Conservation (phyloP, 2,113 vertebrate genomes). For the Mastomys natalensis region DNA sequence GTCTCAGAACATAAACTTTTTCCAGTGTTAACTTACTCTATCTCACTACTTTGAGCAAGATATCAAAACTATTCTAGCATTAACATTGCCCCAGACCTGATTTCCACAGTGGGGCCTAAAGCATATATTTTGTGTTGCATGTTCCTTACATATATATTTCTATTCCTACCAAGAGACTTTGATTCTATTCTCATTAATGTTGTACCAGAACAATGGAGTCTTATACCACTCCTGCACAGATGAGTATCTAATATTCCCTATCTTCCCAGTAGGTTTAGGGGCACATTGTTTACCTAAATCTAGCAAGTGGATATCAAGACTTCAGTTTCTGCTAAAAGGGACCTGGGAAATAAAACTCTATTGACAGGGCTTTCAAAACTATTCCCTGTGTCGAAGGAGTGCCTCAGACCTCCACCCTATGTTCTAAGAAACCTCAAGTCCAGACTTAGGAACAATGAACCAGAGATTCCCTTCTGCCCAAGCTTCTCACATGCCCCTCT, state of each 20-base stretch:
- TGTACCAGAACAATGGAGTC: background rate
- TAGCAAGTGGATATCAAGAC: background rate
- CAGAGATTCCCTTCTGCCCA: too few relatives aligned
- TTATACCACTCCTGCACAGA: background rate
- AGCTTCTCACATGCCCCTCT: too few relatives aligned
- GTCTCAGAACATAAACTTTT: background rate
- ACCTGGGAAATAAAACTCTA: background rate
- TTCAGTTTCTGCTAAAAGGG: background rate
- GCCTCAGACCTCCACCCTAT: background rate
- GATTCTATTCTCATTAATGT: background rate
- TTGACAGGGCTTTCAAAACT: background rate
- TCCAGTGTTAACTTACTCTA: background rate
- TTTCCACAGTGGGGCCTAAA: background rate
- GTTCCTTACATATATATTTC: background rate
- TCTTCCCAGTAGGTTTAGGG: background rate
- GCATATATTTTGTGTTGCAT: background rate
- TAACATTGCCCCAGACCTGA: background rate
- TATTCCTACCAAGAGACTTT: background rate
- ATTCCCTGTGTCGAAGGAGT: background rate
- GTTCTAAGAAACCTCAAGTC: background rate
- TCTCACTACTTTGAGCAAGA: background rate
- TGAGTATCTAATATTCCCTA: too few relatives aligned
- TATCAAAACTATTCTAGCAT: background rate
- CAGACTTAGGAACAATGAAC: too few relatives aligned
- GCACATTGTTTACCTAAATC: background rate